phyloP scores from a whole-genome alignment of 2,888 invertebrate genomes.

The Drosophila multiciliata region DNA sequence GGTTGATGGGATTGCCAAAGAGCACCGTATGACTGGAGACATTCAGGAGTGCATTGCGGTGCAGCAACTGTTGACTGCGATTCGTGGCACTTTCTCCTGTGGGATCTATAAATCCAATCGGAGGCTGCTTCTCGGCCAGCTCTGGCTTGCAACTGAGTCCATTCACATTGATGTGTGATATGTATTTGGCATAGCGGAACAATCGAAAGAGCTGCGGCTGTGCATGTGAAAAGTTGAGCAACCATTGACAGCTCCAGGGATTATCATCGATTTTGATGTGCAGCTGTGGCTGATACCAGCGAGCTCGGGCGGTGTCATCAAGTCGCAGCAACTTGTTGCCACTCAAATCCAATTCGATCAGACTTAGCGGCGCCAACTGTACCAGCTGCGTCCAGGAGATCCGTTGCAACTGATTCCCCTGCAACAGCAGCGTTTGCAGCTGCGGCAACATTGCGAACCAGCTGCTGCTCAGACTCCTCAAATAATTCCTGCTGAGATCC shows the following conservation, averaged over 20 bases:
- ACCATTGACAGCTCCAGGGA: constrained; percentile 84
- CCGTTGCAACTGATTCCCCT: constrained; percentile 64
- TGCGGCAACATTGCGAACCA: constrained; percentile 67
- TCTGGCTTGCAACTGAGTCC: constrained; percentile 80
- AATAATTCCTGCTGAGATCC: constrained; percentile 79
- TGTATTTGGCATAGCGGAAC: constrained; percentile 82
- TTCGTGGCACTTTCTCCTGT: background rate
- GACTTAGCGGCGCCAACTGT: constrained; percentile 27
- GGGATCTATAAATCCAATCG: background rate
- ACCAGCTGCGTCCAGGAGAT: constrained; percentile 61
- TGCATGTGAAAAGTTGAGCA: constrained; percentile 77
- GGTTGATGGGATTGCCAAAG: constrained; percentile 78
- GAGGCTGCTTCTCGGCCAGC: constrained; percentile 31
- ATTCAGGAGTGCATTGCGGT: constrained; percentile 48
- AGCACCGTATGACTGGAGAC: constrained; percentile 74
- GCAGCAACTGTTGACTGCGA: constrained; percentile 5
- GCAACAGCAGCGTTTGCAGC: constrained; percentile 64
- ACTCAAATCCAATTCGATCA: constrained; percentile 65
- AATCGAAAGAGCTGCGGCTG: constrained; percentile 82
- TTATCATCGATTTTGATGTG: constrained; percentile 80
- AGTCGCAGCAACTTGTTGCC: constrained; percentile 63
- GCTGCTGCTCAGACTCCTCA: constrained; percentile 59
- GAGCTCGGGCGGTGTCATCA: constrained; percentile 35
- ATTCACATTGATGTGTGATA: constrained; percentile 84
- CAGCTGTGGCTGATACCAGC: constrained; percentile 43